phyloP scores from a whole-genome alignment of 2,888 invertebrate genomes.

The Amaurobius ferox region DNA sequence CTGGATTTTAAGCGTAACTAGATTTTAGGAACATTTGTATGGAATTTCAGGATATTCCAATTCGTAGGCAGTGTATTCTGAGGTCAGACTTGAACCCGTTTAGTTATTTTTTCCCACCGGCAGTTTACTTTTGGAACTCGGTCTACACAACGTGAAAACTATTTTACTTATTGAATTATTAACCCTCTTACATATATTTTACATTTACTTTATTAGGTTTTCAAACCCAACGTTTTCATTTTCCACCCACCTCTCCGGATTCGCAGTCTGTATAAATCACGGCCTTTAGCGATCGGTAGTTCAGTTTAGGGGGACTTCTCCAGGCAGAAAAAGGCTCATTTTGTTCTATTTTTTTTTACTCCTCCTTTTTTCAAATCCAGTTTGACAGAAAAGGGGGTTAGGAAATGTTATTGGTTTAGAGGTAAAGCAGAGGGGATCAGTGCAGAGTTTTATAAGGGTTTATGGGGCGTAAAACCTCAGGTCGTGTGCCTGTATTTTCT shows the following conservation, averaged over 20 bases:
- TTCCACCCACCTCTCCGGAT: constrained; percentile 20
- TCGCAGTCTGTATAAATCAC: constrained; percentile 51
- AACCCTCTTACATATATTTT: too few relatives aligned
- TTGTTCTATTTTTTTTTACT: constrained; percentile 30
- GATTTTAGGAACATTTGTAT: too few relatives aligned
- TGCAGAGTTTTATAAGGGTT: constrained; percentile 28
- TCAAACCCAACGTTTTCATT: not conserved
- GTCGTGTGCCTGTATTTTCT: constrained; percentile 41
- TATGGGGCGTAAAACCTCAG: constrained; percentile 66
- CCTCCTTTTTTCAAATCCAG: constrained; percentile 1
- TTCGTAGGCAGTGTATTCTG: too few relatives aligned
- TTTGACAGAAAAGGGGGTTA: constrained; percentile 24
- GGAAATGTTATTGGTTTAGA: constrained; percentile 66
- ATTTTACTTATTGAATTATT: too few relatives aligned
- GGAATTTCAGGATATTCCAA: too few relatives aligned
- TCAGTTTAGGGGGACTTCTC: constrained; percentile 6
- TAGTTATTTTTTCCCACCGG: too few relatives aligned
- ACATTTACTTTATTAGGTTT: not conserved
- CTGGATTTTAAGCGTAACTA: too few relatives aligned
- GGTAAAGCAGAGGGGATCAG: constrained; percentile 32
- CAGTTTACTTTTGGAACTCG: too few relatives aligned
- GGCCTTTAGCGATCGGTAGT: constrained; percentile 20
- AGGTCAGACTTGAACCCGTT: too few relatives aligned
- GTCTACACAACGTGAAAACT: too few relatives aligned
- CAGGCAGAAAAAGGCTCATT: constrained; percentile 10